Conservation (phyloP, 2,797 vertebrate genomes). For the Sebastes vulpes region DNA sequence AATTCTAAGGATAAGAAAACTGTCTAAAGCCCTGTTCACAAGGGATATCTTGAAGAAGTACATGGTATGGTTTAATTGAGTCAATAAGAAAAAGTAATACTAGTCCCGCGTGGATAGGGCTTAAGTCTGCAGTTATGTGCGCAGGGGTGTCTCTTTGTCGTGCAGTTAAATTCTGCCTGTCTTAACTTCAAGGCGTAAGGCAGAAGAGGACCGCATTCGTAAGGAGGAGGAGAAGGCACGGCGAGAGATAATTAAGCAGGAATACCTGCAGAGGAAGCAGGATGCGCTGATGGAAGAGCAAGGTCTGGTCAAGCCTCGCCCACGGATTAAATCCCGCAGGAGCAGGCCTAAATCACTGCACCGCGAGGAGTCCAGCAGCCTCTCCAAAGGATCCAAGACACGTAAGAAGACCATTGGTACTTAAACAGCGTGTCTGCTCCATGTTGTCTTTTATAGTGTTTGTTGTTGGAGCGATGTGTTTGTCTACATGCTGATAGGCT, state of each 20-base stretch:
- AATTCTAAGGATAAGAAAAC: background rate
- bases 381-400: constrained; percentile 87
- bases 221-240: constrained; percentile 98
- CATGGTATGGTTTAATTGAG: too few relatives aligned
- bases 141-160: background rate
- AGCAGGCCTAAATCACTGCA: constrained; percentile 92
- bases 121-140: background rate
- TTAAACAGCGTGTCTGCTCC: background rate
- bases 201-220: constrained; percentile 94
- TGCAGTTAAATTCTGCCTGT: background rate
- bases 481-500: background rate
- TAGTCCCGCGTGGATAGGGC: background rate
- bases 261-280: constrained; percentile 94
- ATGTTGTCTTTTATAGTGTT: background rate
- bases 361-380: constrained; percentile 86
- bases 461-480: background rate
- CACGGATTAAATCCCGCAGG: constrained; percentile 86
- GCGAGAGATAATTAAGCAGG: constrained; percentile 96
- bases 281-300: constrained; percentile 94
- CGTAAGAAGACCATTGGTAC: constrained; percentile 79
- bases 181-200: constrained; percentile 89
- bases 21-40: background rate
- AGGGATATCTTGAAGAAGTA: background rate
- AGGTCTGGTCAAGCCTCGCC: constrained; percentile 89
- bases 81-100: background rate